Evolutionary conservation across 2,113 vertebrate genomes (phyloP).

Genomic region (Planiliza haematocheilus): DNA sequence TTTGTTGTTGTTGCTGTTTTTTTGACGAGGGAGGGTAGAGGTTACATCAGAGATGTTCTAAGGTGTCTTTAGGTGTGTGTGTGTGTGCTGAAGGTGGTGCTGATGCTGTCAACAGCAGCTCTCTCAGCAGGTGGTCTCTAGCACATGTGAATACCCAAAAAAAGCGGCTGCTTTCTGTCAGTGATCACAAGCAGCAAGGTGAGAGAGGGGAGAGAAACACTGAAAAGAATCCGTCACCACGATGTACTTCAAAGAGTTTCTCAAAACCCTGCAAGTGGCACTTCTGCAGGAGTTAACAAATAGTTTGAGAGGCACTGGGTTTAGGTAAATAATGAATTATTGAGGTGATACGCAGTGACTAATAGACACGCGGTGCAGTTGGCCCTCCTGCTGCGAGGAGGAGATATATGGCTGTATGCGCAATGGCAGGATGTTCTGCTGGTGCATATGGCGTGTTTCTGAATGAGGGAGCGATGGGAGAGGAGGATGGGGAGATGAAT

Average conservation of each 20-base stretch:
- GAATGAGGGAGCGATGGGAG: constrained; percentile 9
- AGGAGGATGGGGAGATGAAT: constrained; percentile 26
- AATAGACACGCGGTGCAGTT: constrained; percentile 43
- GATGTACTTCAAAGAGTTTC: constrained; percentile 52
- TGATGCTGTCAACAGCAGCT: constrained; percentile 62
- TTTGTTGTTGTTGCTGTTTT: no score
- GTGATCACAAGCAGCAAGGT: constrained; percentile 68
- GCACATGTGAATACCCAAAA: constrained; percentile 61
- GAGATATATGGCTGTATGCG: constrained; percentile 50
- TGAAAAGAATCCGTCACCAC: constrained; percentile 27
- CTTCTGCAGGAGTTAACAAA: constrained; percentile 37
- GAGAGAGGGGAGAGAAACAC: constrained; percentile 42
- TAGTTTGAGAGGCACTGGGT: constrained; percentile 42
- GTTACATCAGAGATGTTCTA: constrained; percentile 55
- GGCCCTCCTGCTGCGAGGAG: constrained; percentile 53
- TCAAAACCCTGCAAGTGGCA: constrained; percentile 26
- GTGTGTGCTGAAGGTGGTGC: constrained; percentile 13
- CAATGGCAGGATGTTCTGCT: constrained; percentile 49
- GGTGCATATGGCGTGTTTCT: constrained; percentile 37
- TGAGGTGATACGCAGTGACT: constrained; percentile 39
- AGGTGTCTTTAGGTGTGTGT: constrained; percentile 17
- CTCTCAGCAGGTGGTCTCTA: constrained; percentile 68
- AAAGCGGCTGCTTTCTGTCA: constrained; percentile 66
- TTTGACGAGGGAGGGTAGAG: constrained; percentile 65
- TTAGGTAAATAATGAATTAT: constrained; percentile 61